phyloP scores from a whole-genome alignment of 2,888 invertebrate genomes.

The Phengaris arion region DNA sequence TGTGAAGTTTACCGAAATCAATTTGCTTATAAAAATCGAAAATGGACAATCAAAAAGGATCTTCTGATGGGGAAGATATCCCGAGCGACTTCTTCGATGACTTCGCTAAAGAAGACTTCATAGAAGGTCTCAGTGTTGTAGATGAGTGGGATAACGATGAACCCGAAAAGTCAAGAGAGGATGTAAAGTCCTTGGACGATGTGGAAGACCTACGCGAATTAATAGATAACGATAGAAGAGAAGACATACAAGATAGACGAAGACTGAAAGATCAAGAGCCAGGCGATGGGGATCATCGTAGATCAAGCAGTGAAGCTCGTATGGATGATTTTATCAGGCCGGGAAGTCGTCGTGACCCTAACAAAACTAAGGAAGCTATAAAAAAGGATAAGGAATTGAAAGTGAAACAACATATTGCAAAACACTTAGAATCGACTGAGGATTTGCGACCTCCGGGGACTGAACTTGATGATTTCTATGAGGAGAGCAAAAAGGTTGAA shows the following conservation, averaged over 20 bases:
- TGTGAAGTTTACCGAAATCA: background rate
- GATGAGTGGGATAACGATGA: slow-evolving; percentile 66
- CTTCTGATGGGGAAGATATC: slow-evolving; percentile 61
- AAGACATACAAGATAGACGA: slow-evolving; percentile 38
- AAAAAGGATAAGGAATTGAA: slow-evolving; percentile 68
- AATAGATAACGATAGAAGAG: slow-evolving; percentile 42
- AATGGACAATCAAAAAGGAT: slow-evolving; percentile 7
- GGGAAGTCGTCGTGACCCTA: slow-evolving; percentile 68
- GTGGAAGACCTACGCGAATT: slow-evolving; percentile 60
- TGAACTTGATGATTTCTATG: slow-evolving; percentile 66
- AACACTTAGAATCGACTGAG: slow-evolving; percentile 61
- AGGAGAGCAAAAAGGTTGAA: slow-evolving; percentile 43
- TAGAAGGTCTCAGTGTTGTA: slow-evolving; percentile 70
- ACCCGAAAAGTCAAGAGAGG: slow-evolving; percentile 40
- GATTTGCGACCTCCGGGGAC: slow-evolving; percentile 70
- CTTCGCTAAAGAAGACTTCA: slow-evolving; percentile 69
- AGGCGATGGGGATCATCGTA: slow-evolving; percentile 33
- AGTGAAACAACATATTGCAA: slow-evolving; percentile 67
- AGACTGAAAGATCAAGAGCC: slow-evolving; percentile 22
- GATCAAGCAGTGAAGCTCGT: slow-evolving; percentile 43
- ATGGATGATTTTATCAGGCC: slow-evolving; percentile 63
- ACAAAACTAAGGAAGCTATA: slow-evolving; percentile 69
- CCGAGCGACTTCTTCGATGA: slow-evolving; percentile 76
- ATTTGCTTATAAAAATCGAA: background rate
- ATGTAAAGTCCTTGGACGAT: slow-evolving; percentile 48